Conservation (phyloP, 2,888 invertebrate species). For the Sesamia inferens region DNA sequence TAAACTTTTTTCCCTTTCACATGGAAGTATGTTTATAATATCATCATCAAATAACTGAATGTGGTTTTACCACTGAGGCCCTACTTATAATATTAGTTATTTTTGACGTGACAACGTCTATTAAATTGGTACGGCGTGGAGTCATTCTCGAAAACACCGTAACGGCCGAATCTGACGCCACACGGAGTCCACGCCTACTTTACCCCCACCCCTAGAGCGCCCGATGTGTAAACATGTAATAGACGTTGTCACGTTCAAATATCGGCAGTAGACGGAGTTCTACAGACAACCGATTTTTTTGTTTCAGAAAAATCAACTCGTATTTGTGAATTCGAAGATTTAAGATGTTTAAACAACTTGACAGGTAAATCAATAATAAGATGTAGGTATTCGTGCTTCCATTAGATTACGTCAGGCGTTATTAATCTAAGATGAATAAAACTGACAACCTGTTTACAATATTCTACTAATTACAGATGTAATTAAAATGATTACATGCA, state of each 20-base stretch:
- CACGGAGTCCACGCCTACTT: too few species aligned
- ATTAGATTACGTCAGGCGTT: not conserved
- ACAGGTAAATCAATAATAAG: constrained; percentile 70
- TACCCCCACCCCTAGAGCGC: too few species aligned
- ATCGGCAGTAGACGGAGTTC: too few species aligned
- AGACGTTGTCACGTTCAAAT: too few species aligned
- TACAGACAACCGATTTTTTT: too few species aligned
- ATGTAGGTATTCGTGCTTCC: not conserved
- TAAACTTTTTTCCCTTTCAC: not conserved
- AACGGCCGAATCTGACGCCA: too few species aligned
- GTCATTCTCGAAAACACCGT: too few species aligned
- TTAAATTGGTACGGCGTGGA: too few species aligned
- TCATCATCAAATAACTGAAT: not conserved
- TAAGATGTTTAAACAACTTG: constrained; percentile 78
- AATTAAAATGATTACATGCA: too few species aligned
- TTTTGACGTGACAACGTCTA: too few species aligned
- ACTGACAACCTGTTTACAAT: not conserved
- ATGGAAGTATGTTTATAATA: not conserved
- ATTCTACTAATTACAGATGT: not conserved
- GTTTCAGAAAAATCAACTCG: constrained; percentile 73
- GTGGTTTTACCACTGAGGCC: not conserved
- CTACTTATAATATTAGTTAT: not conserved
- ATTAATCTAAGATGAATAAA: not conserved
- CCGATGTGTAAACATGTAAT: too few species aligned
- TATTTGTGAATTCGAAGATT: constrained; percentile 79